A percentile compares a stretch with the other conserved stretches of the same genome.
These are phyloP conservation scores for Papilio glaucus DNA, from an alignment of 1,140 invertebrate genomes.

Conservation along the genomic window DNA sequence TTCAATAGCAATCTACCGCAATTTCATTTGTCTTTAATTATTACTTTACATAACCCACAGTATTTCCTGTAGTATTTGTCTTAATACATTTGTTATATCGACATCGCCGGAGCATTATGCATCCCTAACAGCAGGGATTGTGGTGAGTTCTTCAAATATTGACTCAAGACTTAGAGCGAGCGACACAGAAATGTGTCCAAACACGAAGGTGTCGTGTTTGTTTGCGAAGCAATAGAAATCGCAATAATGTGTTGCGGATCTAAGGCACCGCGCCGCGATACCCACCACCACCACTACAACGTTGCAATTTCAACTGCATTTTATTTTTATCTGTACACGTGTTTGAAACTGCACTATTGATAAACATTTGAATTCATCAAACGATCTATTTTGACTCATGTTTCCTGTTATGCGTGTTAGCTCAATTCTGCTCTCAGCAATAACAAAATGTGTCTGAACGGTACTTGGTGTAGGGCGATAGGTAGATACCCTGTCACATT, in stretches of 20 bases:
- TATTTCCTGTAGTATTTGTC: too few relatives aligned
- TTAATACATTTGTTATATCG: slow-evolving; percentile 37
- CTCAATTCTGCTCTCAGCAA: too few relatives aligned
- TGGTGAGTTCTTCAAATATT: slow-evolving; percentile 73
- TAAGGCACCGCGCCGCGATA: slow-evolving; percentile 41
- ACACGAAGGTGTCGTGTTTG: slow-evolving; percentile 67
- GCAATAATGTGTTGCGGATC: slow-evolving; percentile 51
- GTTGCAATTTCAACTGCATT: neutral
- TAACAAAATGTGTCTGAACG: too few relatives aligned
- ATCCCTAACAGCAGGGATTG: slow-evolving; percentile 61
- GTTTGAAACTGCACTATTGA: neutral
- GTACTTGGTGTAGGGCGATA: too few relatives aligned
- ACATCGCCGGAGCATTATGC: slow-evolving; percentile 29
- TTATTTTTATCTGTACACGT: neutral
- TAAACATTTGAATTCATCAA: too few relatives aligned
- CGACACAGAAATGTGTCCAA: slow-evolving; percentile 69
- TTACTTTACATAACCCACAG: too few relatives aligned
- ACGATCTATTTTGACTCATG: too few relatives aligned
- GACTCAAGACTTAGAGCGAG: slow-evolving; percentile 68
- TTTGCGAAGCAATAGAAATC: slow-evolving; percentile 70
- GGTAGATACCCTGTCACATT: too few relatives aligned
- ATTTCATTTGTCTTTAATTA: too few relatives aligned
- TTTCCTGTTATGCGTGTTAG: too few relatives aligned
- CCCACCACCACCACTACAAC: neutral
- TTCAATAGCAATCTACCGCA: too few relatives aligned